Evolutionary conservation across 2,797 vertebrate species (phyloP), one percentile per base, ranked within the genome.

Genomic region (Anomalospiza imberbis): DNA sequence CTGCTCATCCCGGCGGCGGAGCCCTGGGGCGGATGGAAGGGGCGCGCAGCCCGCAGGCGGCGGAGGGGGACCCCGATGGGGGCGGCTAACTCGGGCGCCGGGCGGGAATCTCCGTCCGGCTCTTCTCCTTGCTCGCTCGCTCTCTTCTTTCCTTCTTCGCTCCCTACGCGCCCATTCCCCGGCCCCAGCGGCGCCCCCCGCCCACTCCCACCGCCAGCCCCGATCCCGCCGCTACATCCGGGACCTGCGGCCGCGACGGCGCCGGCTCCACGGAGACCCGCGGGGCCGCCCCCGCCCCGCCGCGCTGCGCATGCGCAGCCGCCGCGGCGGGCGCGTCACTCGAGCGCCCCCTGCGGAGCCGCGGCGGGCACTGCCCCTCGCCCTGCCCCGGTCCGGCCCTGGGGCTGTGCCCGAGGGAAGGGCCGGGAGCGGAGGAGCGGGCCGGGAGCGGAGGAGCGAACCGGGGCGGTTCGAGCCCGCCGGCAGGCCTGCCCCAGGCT

Each of bases 1-100:
- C 98, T 99, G 96, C 99, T 99, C 99, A 99, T 99, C 76, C 81
- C 91, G 88, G 77, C 91, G 89, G 81, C 53, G 94, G 91, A 80
- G 95, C 80, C 63, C 70, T 57, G 82, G 13, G 65, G 32, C 36
- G 81, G 74, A 54, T 12, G 70, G n/a, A 74, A 48, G n/a, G 75
- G 60, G 36, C 79, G 71, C 66, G 68, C 89, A 94, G 89, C 93
- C 95, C 73, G 94, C 95, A 40, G 94, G 76, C 85, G 63, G 73
- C 92, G 26, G 47, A 91, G 62, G 51, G 63, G 76, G 83, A 91
- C 48, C 93, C 67, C 82, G 48, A 87, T 90, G 91, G 93, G 88
- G 94, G 80, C 40, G 93, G 92, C 86, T 77, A 92, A 76, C 82
- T 93, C 79, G 34, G 91, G 74, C 34, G 60, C 75, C 31, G 66